Base-by-base conservation (phyloP, 2,113 vertebrate genomes). In the Chamaetylas fuelleborni region DNA sequence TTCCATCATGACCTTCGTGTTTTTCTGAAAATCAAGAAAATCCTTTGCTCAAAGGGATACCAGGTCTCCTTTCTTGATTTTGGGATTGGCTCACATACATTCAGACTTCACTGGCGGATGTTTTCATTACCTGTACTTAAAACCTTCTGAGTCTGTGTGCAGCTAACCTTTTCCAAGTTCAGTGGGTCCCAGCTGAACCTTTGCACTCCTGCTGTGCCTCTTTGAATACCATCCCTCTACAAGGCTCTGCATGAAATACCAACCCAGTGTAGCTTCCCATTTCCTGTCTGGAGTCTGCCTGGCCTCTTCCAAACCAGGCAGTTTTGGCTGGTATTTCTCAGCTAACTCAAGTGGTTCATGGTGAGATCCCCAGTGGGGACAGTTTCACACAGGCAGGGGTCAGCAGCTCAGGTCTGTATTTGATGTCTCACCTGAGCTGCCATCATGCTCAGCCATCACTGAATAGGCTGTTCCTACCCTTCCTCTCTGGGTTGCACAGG, bases 1-100 rank as follows among this genome's bases (percentile, higher is more conserved):
- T 90, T 92, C 45, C 7, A 11, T 69, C 23, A 11, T 36, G 86
- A 66, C 43, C 34, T 1, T 1, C 3, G 2, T 62, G 19, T 84
- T 91, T 79, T 85, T 57, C 45, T 73, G 51, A 58, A 94, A 73
- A 86, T 61, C 25, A 54, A 26, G 71, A 81, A 69, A 88, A 88
- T 24, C 12, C 7, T 16, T 76, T 82, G 57, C 57, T 90, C 57
- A 72, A 17, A 72, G 58, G 54, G 42, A 33, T 54, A 42, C 34
- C 25, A n/a, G 16, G 20, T 86, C 42, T 88, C 23, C 38, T 60
- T 57, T 82, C 36, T 53, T 65, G 36, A 34, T 64, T 8, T 1
- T 56, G 58, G 38, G 29, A 6, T 78, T 71, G 77, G 26, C 65
- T 92, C 34, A 8, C 2, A 1, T 54, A 31, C 5, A 14, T 86